A percentile compares a stretch with the other conserved stretches of the same genome.
phyloP scores from a whole-genome alignment of 2,797 vertebrate genomes.

The Mus minutoides region DNA sequence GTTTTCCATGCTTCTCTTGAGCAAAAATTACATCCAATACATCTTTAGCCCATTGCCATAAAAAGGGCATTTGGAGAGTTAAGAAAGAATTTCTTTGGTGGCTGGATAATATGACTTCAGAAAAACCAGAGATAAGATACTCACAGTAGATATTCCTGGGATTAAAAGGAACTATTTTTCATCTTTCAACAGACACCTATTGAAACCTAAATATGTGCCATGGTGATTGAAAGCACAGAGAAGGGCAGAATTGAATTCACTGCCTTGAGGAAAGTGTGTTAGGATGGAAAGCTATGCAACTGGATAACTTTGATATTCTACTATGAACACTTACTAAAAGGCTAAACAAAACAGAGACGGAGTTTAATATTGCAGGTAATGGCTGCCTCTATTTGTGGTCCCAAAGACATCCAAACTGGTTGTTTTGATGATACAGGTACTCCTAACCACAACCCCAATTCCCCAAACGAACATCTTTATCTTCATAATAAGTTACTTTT shows the following conservation, averaged over 20 bases:
- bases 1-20: not conserved
- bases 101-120: not conserved
- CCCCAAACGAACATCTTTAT: not conserved
- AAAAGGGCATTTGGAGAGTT: not conserved
- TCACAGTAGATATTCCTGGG: slow-evolving; percentile 44
- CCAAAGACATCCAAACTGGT: not conserved
- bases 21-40: not conserved
- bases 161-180: slow-evolving; percentile 22
- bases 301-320: not conserved
- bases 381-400: not conserved
- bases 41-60: not conserved
- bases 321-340: not conserved
- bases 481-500: slow-evolving; percentile 20
- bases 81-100: slow-evolving; percentile 43
- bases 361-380: not conserved
- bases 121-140: slow-evolving; percentile 50
- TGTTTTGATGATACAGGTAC: not conserved
- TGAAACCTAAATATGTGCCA: slow-evolving; percentile 24
- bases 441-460: not conserved
- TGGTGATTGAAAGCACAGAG: not conserved
- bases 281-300: not conserved
- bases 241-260: not conserved
- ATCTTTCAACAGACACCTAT: slow-evolving; percentile 24
- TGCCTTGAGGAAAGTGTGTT: not conserved
- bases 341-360: not conserved